These are phyloP conservation scores for Patiria miniata DNA, from an alignment of 35 echinoderm and acorn worm species.

Conservation along the genomic window DNA sequence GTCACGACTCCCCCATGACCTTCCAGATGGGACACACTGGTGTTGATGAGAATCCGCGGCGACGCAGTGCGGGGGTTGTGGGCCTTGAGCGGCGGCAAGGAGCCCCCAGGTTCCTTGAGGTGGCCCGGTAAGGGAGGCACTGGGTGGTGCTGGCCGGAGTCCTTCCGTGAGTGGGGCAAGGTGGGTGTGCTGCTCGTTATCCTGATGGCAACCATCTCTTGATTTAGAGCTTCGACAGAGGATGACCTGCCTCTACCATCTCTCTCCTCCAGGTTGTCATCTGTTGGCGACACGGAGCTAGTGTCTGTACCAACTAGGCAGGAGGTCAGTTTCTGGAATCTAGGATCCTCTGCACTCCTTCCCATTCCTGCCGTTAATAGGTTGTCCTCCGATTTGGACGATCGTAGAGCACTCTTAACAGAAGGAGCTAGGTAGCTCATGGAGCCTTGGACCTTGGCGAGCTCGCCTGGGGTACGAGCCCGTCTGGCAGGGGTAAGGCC, in stretches of 20 bases:
- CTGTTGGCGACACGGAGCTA: neutral
- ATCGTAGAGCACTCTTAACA: neutral
- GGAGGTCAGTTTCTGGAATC: slow-evolving; percentile 45
- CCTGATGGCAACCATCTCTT: slow-evolving; percentile 8
- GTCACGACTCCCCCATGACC: neutral
- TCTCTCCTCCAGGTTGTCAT: neutral
- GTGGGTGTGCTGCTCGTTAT: slow-evolving; percentile 12
- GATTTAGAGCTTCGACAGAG: neutral
- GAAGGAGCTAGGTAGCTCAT: slow-evolving; percentile 21
- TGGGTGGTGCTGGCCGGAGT: no score
- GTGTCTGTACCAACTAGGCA: slow-evolving; percentile 16
- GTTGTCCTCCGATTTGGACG: slow-evolving; percentile 36
- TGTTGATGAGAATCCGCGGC: slow-evolving; percentile 19
- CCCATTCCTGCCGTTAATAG: neutral
- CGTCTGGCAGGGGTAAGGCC: slow-evolving; percentile 21
- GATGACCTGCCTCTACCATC: neutral
- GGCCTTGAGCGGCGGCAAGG: slow-evolving; percentile 5
- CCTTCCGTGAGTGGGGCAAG: neutral
- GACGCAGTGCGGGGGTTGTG: slow-evolving; percentile 4
- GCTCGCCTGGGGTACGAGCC: slow-evolving; percentile 33
- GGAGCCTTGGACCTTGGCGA: slow-evolving; percentile 24
- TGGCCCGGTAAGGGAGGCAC: slow-evolving; percentile 3
- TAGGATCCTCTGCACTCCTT: slow-evolving; percentile 17
- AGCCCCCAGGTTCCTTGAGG: slow-evolving; percentile 15
- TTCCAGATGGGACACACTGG: neutral